Evolutionary conservation across 1,140 invertebrate genomes (phyloP).

Genomic region (Lycorma delicatula): DNA sequence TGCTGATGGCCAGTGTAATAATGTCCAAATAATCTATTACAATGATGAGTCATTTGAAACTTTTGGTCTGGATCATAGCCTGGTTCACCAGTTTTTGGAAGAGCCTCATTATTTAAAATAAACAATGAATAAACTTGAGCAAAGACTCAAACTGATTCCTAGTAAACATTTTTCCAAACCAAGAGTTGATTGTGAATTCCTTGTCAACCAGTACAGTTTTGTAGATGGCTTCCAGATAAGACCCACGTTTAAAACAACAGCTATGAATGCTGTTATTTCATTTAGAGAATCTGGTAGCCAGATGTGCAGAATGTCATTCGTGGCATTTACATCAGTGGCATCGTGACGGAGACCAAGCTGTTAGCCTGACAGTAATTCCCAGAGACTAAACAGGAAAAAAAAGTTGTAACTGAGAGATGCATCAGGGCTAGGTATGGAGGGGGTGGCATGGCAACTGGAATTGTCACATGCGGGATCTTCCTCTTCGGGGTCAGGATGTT

Average conservation of each 20-base stretch:
- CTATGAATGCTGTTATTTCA: too few species aligned
- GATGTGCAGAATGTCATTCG: too few species aligned
- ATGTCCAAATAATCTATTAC: not conserved
- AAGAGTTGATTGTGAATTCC: not conserved
- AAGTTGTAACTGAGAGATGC: too few species aligned
- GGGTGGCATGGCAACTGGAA: too few species aligned
- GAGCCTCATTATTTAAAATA: not conserved
- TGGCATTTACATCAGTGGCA: too few species aligned
- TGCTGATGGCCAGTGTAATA: not conserved
- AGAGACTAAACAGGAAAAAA: too few species aligned
- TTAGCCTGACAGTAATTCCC: too few species aligned
- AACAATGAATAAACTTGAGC: not conserved
- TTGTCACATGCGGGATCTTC: too few species aligned
- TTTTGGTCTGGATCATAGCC: not conserved
- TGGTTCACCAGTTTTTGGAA: not conserved
- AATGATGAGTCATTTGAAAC: not conserved
- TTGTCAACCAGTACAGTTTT: not conserved
- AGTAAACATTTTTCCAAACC: not conserved
- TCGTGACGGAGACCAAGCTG: too few species aligned
- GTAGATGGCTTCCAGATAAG: not conserved
- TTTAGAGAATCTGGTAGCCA: not conserved
- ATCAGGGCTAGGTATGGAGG: too few species aligned
- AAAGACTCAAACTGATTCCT: not conserved
- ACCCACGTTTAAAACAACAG: not conserved
- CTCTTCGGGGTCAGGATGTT: not conserved